phyloP scores from a whole-genome alignment of 1,140 invertebrate genomes.

The Rhyzopertha dominica region DNA sequence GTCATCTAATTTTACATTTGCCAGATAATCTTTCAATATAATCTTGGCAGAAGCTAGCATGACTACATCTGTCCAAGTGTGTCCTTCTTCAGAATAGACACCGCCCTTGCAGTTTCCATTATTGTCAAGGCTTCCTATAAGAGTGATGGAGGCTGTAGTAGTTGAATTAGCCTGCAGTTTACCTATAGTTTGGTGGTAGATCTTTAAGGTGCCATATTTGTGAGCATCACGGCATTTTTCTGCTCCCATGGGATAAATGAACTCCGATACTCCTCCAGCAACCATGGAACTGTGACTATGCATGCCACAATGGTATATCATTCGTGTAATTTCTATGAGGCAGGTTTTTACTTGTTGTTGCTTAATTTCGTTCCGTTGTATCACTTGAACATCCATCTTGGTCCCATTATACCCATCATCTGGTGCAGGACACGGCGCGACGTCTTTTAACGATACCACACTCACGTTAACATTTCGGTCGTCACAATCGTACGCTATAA shows the following conservation, averaged over 20 bases:
- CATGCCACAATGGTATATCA: constrained; percentile 19
- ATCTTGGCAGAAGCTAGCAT: constrained; percentile 11
- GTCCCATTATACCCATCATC: background rate
- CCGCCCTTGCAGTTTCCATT: constrained; percentile 8
- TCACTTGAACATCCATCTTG: background rate
- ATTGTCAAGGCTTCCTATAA: constrained; percentile 3
- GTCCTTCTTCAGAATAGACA: constrained; percentile 8
- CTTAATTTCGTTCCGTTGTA: constrained; percentile 2
- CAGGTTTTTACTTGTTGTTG: constrained; percentile 13
- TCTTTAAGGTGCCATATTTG: constrained; percentile 8
- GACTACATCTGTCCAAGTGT: constrained; percentile 12
- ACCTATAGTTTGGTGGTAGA: constrained; percentile 6
- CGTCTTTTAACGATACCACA: constrained; percentile 8
- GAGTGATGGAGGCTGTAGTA: constrained; percentile 3
- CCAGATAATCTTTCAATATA: constrained; percentile 7
- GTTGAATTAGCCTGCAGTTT: constrained; percentile 2
- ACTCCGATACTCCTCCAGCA: constrained; percentile 4
- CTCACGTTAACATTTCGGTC: too few relatives aligned
- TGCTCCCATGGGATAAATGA: constrained; percentile 1
- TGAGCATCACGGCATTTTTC: constrained; percentile 6
- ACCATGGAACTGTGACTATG: constrained; percentile 15
- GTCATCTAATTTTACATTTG: constrained; percentile 9
- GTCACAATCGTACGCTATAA: too few relatives aligned
- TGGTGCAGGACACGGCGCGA: constrained; percentile 8
- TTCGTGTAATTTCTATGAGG: constrained; percentile 13